Evolutionary conservation across 1,140 invertebrate genomes (phyloP).

Genomic region (Scylla paramamosain): DNA sequence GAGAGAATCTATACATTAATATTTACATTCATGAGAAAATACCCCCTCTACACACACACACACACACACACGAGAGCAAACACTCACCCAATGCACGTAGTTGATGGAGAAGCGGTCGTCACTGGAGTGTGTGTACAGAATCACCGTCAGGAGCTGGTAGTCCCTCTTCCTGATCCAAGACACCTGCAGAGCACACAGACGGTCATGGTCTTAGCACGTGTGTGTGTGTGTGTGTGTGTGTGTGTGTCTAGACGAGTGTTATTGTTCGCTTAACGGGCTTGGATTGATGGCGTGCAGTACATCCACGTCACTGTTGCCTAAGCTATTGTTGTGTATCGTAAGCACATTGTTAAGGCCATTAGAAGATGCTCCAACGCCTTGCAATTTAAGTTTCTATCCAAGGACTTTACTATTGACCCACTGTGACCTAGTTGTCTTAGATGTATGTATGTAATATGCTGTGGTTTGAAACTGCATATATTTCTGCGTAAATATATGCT

Average conservation of each 20-base stretch:
- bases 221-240: too few relatives aligned
- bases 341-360: too few relatives aligned
- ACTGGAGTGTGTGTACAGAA: conserved; percentile 90
- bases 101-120: conserved; percentile 87
- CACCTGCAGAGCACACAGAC: conserved; percentile 79
- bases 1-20: not conserved
- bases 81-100: conserved; percentile 73
- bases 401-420: too few relatives aligned
- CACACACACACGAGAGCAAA: not conserved
- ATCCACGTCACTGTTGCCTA: too few relatives aligned
- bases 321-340: too few relatives aligned
- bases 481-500: not conserved
- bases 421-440: not conserved
- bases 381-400: too few relatives aligned
- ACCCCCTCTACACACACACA: conserved; percentile 40
- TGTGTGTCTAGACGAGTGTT: not conserved
- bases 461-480: conserved; percentile 7
- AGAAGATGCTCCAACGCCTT: too few relatives aligned
- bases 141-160: conserved; percentile 90
- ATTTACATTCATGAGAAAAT: too few relatives aligned
- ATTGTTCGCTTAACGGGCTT: not conserved
- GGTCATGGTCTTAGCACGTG: not conserved
- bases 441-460: conserved; percentile 27
- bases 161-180: conserved; percentile 83
- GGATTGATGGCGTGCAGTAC: not conserved